Evolutionary conservation across 2,888 invertebrate species (phyloP), one percentile per base, ranked within the genome.

Genomic region (Agriopis leucophaearia): DNA sequence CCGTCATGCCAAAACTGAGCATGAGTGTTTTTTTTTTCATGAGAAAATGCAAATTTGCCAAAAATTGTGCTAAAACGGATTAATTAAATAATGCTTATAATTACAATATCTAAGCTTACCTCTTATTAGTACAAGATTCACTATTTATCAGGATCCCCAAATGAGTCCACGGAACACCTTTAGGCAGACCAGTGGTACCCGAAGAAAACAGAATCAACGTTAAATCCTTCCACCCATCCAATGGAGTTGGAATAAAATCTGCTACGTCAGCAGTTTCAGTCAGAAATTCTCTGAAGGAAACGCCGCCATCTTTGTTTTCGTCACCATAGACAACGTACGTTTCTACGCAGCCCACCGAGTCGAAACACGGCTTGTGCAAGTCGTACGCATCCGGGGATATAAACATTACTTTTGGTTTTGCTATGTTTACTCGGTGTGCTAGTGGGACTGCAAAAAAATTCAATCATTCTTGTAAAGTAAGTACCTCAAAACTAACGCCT

Each of bases 131-230:
- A 7, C 18, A 10, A 16, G 12, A 3, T n/a, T 60, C 54, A 0
- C 54, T 36, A 16, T 72, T 75, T 5, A 74, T 38, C 4, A 75
- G 16, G 7, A 72, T 71, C 1, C 47, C 73, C 9, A 80, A 42
- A 72, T 85, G 83, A 0, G 81, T 82, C n/a, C 77, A 58, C 0
- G 79, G 81, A 0, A 80, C 66, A 0, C 81, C 83, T 63, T 84
- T 84, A 0, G 84, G 79, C 36, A 83, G 42, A 0, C 84, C 84
- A 6, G 83, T 82, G 0, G 84, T 85, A 0, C 84, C 84, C 4
- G 84, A 83, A 0, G 84, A 82, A 64, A 68, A 82, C 1, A 81
- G 16, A 8, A 82, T 75, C 1, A 82, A 60, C 1, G 72, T 64
- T 0, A 57, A 8, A 38, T 83, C 81, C 1, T 73, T 67, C 75